phyloP scores from a whole-genome alignment of 2,797 vertebrate species.

The Sebastes iracundus region DNA sequence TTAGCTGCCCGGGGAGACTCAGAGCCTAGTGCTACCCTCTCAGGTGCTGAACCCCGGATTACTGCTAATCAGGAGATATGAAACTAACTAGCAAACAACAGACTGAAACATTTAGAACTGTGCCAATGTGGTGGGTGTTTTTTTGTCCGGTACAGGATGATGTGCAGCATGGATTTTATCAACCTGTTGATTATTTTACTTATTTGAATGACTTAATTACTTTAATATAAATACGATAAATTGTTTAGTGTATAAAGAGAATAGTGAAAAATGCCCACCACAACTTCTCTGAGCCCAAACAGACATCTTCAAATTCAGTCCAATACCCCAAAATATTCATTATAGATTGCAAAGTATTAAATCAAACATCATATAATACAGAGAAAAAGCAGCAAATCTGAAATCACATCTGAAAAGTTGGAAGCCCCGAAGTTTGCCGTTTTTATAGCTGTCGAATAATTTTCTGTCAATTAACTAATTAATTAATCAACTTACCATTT shows the following conservation, averaged over 20 bases:
- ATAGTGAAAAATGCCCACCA: background rate
- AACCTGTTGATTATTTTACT: background rate
- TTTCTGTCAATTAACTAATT: background rate
- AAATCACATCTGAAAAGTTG: background rate
- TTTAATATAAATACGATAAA: accelerated
- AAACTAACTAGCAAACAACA: conserved; percentile 62
- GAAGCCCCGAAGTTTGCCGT: background rate
- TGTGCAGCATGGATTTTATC: background rate
- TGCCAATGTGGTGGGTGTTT: background rate
- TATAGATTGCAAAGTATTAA: background rate
- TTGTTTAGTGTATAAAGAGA: no score
- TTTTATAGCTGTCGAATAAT: background rate
- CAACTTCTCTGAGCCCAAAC: background rate
- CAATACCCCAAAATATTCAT: background rate
- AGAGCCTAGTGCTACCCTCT: conserved; percentile 67
- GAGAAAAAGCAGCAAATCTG: background rate
- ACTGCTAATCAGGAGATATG: conserved; percentile 64
- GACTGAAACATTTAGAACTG: conserved; percentile 23
- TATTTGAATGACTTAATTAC: background rate
- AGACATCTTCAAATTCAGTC: background rate
- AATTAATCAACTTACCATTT: background rate
- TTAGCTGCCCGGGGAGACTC: conserved; percentile 57
- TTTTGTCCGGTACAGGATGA: background rate
- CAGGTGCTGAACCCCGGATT: conserved; percentile 67
- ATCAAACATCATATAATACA: background rate